Percentiles rank a stretch among this genome's conserved stretches.
These are phyloP conservation scores for Rhopilema esculentum DNA, from an alignment of 30 jellyfish, hydroid and myxozoan species.

Conservation along the genomic window DNA sequence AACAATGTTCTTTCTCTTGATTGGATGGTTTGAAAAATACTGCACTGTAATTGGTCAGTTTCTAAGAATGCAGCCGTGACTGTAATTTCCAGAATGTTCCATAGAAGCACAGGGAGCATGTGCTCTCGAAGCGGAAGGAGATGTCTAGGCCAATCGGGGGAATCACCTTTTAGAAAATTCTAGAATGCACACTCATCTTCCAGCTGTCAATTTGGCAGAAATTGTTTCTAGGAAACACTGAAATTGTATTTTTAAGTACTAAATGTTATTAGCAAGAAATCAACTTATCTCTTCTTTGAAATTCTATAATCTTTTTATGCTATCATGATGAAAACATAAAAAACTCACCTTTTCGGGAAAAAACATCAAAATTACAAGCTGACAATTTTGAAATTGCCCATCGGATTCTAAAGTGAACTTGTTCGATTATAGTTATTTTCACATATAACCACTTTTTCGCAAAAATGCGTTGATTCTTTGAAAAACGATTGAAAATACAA, in stretches of 20 bases:
- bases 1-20: neutral
- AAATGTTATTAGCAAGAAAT: too few relatives aligned
- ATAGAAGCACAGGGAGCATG: neutral
- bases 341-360: too few relatives aligned
- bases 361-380: too few relatives aligned
- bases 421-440: too few relatives aligned
- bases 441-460: too few relatives aligned
- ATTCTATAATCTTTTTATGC: too few relatives aligned
- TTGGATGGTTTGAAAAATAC: conserved; percentile 12
- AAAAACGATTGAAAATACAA: too few relatives aligned
- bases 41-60: conserved; percentile 16
- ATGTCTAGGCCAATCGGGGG: neutral
- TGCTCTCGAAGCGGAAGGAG: neutral
- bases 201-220: neutral
- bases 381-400: too few relatives aligned
- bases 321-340: too few relatives aligned
- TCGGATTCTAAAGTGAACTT: too few relatives aligned
- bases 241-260: neutral
- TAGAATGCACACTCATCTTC: neutral
- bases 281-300: too few relatives aligned
- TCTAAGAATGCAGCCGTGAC: neutral
- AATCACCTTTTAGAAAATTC: neutral
- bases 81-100: conserved; percentile 31
- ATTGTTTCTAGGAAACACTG: neutral
- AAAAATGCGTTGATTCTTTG: too few relatives aligned